phyloP scores from a whole-genome alignment of 2,113 vertebrate species.

The Cyprinodon brontotheroides region DNA sequence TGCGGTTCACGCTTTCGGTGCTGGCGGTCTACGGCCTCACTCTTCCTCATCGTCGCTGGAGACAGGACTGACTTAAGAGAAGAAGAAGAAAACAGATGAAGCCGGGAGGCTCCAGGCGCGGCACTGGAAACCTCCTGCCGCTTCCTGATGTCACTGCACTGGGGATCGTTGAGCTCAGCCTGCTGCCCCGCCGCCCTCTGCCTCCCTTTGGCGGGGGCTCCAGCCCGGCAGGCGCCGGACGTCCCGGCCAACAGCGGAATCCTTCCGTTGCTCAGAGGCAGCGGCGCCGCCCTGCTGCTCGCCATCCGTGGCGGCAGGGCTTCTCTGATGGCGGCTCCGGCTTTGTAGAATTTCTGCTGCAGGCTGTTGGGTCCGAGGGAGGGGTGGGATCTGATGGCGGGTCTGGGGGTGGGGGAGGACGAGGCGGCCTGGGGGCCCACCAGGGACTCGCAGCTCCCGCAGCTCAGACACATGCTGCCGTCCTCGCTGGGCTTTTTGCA shows the following conservation, averaged over 20 bases:
- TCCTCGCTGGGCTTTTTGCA: constrained; percentile 84
- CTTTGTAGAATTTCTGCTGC: constrained; percentile 84
- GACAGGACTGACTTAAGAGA: constrained; percentile 86
- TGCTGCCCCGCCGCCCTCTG: constrained; percentile 76
- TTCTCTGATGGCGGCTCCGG: constrained; percentile 70
- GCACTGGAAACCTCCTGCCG: no score
- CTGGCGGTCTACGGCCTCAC: constrained; percentile 83
- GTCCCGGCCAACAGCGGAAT: constrained; percentile 58
- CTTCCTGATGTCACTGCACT: constrained; percentile 82
- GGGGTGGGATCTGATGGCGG: constrained; percentile 84
- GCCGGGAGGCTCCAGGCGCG: no score
- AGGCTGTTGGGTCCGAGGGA: constrained; percentile 79
- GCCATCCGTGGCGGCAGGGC: constrained; percentile 67
- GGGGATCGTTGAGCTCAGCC: constrained; percentile 89
- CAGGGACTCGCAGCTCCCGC: constrained; percentile 73
- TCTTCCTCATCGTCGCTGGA: constrained; percentile 92
- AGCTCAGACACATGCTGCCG: constrained; percentile 82
- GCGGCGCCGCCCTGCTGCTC: constrained; percentile 74
- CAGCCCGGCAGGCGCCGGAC: constrained; percentile 71
- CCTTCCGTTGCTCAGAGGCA: constrained; percentile 82
- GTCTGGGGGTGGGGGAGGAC: constrained; percentile 79
- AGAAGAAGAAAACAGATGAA: background rate
- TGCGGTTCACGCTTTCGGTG: constrained; percentile 83
- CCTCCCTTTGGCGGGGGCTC: constrained; percentile 75
- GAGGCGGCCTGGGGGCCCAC: constrained; percentile 77